Percentiles rank a stretch among this genome's conserved stretches.
Conservation (phyloP, 2,888 invertebrate species). For the Chrysolina haemoptera region DNA sequence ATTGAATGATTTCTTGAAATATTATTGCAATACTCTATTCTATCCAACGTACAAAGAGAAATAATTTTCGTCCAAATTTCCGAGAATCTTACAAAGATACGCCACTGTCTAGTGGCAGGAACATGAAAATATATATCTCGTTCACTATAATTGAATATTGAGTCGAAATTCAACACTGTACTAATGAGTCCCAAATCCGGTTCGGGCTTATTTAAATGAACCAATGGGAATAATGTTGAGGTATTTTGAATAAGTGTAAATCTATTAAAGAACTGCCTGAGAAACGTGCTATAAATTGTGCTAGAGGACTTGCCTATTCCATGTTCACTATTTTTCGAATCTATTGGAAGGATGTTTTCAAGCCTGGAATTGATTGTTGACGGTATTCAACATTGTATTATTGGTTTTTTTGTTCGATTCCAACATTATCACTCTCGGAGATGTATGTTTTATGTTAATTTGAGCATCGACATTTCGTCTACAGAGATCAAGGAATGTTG, state of each 20-base stretch:
- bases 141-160: constrained; percentile 20
- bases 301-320: constrained; percentile 13
- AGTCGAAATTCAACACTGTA: constrained; percentile 18
- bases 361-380: constrained; percentile 11
- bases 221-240: constrained; percentile 14
- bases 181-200: constrained; percentile 19
- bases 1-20: no score
- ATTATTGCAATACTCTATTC: no score
- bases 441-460: constrained; percentile 15
- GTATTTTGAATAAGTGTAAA: constrained; percentile 20
- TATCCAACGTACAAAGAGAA: no score
- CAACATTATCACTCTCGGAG: not conserved
- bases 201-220: constrained; percentile 13
- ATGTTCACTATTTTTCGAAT: constrained; percentile 7
- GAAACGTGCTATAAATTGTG: constrained; percentile 15
- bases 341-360: not conserved
- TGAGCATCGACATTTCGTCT: not conserved
- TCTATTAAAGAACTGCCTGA: constrained; percentile 20
- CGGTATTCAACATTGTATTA: constrained; percentile 9
- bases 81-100: not conserved
- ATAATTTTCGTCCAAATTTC: not conserved
- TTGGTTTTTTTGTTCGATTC: constrained; percentile 9
- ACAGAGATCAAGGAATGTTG: not conserved
- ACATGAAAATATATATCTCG: constrained; percentile 7
- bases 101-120: constrained; percentile 13